Percentiles rank a stretch among this genome's conserved stretches.
Evolutionary conservation across 2,888 invertebrate genomes (phyloP).

Genomic region (Nowickia ferox): DNA sequence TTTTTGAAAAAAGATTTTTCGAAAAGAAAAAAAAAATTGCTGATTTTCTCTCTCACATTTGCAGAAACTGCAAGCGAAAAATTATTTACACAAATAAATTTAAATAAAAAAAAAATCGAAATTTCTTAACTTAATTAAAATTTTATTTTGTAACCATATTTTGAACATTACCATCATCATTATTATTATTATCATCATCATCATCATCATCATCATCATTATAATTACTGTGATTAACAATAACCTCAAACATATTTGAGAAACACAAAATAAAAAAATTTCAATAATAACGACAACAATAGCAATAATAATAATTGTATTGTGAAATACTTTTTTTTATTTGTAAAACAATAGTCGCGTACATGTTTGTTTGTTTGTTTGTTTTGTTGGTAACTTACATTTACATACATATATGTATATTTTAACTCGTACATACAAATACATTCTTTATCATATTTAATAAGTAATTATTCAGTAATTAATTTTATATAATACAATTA

Average conservation of each 20-base stretch:
- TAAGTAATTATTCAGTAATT: constrained; percentile 25
- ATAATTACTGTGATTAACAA: constrained; percentile 25
- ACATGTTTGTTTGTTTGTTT: constrained; percentile 2
- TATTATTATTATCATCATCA: not conserved
- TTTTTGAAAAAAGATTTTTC: too few species aligned
- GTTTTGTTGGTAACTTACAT: constrained; percentile 18
- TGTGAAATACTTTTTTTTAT: not conserved
- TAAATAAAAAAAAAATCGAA: constrained; percentile 2
- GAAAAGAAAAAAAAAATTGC: too few species aligned
- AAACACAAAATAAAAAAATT: constrained; percentile 20
- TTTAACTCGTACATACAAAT: constrained; percentile 24
- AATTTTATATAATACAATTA: constrained; percentile 33
- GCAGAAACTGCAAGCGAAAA: not conserved
- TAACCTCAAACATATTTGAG: not conserved
- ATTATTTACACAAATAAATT: not conserved
- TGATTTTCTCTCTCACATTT: not conserved
- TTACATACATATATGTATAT: not conserved
- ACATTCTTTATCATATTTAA: constrained; percentile 28
- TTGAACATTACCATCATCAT: constrained; percentile 7
- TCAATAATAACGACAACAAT: constrained; percentile 18
- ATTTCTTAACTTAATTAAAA: constrained; percentile 16
- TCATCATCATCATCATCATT: not conserved
- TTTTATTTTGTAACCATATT: constrained; percentile 46
- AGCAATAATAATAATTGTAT: constrained; percentile 8
- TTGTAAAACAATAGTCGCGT: not conserved